Conservation (phyloP, 2,797 vertebrate genomes). For the Taenioides sp. region DNA sequence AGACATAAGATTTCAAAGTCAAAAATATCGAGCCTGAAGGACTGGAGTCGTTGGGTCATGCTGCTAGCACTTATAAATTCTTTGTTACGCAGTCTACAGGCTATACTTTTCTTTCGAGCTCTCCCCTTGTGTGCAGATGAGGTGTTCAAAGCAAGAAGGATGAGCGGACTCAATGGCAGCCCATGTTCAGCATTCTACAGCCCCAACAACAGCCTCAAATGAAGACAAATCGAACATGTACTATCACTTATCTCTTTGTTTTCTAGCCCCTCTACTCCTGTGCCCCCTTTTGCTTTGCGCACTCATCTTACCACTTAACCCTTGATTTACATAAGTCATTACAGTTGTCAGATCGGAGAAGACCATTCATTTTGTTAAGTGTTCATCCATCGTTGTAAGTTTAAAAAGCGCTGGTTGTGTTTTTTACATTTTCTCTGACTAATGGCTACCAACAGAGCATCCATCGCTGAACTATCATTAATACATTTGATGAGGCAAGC, state of each 20-base stretch:
- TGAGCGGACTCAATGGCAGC: slow-evolving; percentile 29
- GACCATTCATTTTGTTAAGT: slow-evolving; percentile 71
- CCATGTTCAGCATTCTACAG: slow-evolving; percentile 8
- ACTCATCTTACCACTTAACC: slow-evolving; percentile 72
- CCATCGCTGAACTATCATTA: slow-evolving; percentile 50
- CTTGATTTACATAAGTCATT: slow-evolving; percentile 79
- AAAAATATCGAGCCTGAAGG: background rate
- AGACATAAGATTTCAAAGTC: background rate
- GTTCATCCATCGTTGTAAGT: slow-evolving; percentile 65
- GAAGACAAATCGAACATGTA: slow-evolving; percentile 37
- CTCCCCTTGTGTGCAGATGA: slow-evolving; percentile 19
- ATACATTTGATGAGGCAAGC: slow-evolving; percentile 58
- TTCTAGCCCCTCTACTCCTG: slow-evolving; percentile 20
- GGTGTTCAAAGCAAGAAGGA: slow-evolving; percentile 1
- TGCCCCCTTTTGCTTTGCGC: slow-evolving; percentile 31
- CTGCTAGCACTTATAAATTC: background rate
- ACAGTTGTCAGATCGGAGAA: slow-evolving; percentile 66
- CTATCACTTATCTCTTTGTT: slow-evolving; percentile 34
- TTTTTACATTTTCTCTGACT: slow-evolving; percentile 67
- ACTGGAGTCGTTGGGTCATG: background rate
- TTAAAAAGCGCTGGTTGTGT: slow-evolving; percentile 66
- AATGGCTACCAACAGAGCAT: slow-evolving; percentile 65
- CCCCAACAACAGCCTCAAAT: slow-evolving; percentile 18
- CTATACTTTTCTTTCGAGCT: slow-evolving; percentile 9
- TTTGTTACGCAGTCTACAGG: background rate